These are phyloP conservation scores for Mantis religiosa DNA, from an alignment of 2,888 invertebrate species.

Conservation along the genomic window DNA sequence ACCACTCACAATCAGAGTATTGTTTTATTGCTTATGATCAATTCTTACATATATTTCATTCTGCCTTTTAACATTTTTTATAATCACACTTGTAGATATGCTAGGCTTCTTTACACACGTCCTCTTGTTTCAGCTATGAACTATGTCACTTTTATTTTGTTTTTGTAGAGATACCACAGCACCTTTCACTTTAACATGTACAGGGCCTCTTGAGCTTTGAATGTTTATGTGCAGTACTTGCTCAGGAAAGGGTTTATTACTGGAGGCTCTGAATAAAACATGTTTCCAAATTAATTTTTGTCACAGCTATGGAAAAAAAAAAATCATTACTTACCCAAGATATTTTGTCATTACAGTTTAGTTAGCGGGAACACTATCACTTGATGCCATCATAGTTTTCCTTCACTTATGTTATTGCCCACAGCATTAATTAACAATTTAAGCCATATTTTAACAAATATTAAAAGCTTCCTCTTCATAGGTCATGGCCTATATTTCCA, in stretches of 20 bases:
- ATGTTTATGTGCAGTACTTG: conserved; percentile 6
- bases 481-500: neutral
- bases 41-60: conserved; percentile 2
- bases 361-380: neutral
- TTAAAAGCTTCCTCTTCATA: neutral
- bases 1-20: neutral
- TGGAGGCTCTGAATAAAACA: neutral
- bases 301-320: neutral
- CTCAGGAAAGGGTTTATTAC: neutral
- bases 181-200: neutral
- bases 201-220: conserved; percentile 6
- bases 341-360: neutral
- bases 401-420: neutral
- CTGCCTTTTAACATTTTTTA: neutral
- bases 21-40: conserved; percentile 14
- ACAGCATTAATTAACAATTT: conserved; percentile 5
- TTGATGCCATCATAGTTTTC: neutral
- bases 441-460: conserved; percentile 2
- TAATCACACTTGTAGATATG: conserved; percentile 3
- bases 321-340: neutral
- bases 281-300: neutral
- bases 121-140: neutral
- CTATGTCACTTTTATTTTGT: neutral
- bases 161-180: neutral
- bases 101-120: neutral